These are phyloP conservation scores for Megaptera novaeangliae DNA, from an alignment of 2,113 vertebrate species.

Conservation along the genomic window DNA sequence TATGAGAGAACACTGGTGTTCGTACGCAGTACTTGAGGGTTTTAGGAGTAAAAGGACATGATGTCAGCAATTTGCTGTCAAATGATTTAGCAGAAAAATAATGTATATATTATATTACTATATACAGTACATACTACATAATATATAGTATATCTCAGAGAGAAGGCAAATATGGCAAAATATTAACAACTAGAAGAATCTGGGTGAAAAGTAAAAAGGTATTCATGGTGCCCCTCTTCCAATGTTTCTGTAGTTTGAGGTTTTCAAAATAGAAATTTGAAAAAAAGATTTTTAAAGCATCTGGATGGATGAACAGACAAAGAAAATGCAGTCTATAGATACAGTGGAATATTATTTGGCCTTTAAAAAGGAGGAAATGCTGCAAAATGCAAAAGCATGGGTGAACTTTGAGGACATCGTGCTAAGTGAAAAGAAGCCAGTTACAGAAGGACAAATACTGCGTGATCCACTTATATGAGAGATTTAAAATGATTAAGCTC, in stretches of 20 bases:
- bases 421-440: not conserved
- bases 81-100: not conserved
- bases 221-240: not conserved
- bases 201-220: not conserved
- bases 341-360: not conserved
- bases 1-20: not conserved
- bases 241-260: not conserved
- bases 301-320: not conserved
- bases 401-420: too few species aligned
- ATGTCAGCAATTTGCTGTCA: not conserved
- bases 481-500: not conserved
- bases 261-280: not conserved
- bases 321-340: too few species aligned
- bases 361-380: not conserved
- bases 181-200: not conserved
- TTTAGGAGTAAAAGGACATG: not conserved
- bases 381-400: rapidly evolving
- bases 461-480: rapidly evolving
- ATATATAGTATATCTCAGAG: not conserved
- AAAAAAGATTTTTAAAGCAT: not conserved
- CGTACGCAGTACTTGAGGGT: not conserved
- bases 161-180: not conserved
- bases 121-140: too few species aligned
- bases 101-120: not conserved
- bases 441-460: too few species aligned